phyloP scores from a whole-genome alignment of 2,797 vertebrate species.

The Tangara arthus region DNA sequence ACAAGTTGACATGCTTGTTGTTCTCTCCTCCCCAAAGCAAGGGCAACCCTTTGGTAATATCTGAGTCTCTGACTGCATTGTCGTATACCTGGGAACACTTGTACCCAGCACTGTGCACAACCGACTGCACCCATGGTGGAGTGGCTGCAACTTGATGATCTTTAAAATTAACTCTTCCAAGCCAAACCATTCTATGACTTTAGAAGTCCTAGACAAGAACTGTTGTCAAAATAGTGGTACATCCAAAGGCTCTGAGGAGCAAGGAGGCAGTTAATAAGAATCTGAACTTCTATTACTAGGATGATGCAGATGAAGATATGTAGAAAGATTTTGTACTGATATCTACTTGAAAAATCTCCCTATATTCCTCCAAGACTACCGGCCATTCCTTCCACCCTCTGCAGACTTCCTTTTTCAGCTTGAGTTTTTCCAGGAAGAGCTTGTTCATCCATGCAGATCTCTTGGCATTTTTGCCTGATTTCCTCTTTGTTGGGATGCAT shows the following conservation, averaged over 20 bases:
- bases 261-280: not conserved
- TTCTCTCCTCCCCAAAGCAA: not conserved
- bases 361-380: not conserved
- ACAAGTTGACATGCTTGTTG: not conserved
- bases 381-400: not conserved
- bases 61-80: not conserved
- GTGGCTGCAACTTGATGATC: not conserved
- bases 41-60: not conserved
- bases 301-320: not conserved
- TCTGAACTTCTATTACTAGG: not conserved
- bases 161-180: not conserved
- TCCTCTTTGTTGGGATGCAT: not conserved
- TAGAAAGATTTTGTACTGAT: not conserved
- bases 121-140: too few relatives aligned
- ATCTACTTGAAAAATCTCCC: not conserved
- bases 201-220: not conserved
- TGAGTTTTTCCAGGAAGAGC: not conserved
- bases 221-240: not conserved
- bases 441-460: not conserved
- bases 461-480: not conserved
- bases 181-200: not conserved
- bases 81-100: not conserved
- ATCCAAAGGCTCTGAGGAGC: not conserved
- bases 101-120: not conserved
- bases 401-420: not conserved